phyloP scores from a whole-genome alignment of 2,888 invertebrate genomes.

The Macaria liturata region DNA sequence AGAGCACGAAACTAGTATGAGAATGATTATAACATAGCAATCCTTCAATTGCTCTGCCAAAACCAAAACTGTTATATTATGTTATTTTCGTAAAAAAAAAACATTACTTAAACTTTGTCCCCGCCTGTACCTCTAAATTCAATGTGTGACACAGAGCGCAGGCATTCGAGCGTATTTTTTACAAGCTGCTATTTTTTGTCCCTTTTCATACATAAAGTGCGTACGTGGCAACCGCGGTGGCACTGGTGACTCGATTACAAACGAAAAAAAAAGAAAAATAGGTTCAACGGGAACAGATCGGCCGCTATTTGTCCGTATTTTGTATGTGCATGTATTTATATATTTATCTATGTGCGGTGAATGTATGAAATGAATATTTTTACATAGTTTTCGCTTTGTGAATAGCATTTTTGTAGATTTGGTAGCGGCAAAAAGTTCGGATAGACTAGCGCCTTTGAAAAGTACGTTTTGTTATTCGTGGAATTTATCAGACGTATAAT shows the following conservation, averaged over 20 bases:
- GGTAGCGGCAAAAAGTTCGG: conserved; percentile 15
- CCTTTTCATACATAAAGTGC: conserved; percentile 22
- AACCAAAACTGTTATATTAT: neutral
- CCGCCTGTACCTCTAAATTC: conserved; percentile 18
- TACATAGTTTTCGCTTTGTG: conserved; percentile 38
- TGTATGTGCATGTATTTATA: conserved; percentile 37
- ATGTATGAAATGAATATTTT: conserved; percentile 40
- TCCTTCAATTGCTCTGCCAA: too few species aligned
- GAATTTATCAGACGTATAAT: neutral
- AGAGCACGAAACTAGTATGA: too few species aligned
- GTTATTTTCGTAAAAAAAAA: neutral
- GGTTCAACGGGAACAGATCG: conserved; percentile 10
- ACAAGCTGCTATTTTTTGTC: conserved; percentile 22
- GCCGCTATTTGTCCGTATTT: conserved; percentile 28
- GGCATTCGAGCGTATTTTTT: conserved; percentile 19
- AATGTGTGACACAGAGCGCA: conserved; percentile 22
- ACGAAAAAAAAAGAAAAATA: conserved; percentile 13
- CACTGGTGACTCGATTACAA: conserved; percentile 22
- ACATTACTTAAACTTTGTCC: neutral
- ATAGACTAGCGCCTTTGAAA: conserved; percentile 15
- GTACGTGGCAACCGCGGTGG: conserved; percentile 23
- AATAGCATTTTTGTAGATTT: conserved; percentile 29
- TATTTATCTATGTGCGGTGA: too few species aligned
- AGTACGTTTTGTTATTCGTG: conserved; percentile 2
- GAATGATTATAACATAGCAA: too few species aligned